A percentile compares a stretch with the other conserved stretches of the same genome.
Conservation (phyloP, 2,888 invertebrate genomes). For the Heteropelma amictum region DNA sequence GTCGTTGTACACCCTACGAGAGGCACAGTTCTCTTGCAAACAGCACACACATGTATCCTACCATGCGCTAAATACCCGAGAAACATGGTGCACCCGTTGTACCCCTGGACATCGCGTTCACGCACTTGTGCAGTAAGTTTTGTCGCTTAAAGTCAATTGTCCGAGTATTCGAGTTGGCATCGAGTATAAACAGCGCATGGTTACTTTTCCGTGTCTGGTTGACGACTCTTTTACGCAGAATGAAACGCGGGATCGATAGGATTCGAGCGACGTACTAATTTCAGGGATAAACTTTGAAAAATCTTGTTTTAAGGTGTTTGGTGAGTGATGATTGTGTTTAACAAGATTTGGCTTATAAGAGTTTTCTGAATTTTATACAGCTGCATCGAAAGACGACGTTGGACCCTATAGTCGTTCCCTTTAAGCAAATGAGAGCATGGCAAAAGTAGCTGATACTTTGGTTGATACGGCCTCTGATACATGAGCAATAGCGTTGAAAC, state of each 20-base stretch:
- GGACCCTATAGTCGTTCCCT: conserved; percentile 13
- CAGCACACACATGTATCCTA: not conserved
- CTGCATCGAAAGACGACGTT: not conserved
- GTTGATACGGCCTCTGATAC: conserved; percentile 9
- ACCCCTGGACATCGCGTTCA: not conserved
- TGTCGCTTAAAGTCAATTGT: too few species aligned
- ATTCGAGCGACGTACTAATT: too few species aligned
- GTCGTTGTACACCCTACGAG: conserved; percentile 1
- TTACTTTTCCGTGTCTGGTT: too few species aligned
- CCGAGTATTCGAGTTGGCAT: too few species aligned
- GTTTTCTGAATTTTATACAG: too few species aligned
- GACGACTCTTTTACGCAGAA: too few species aligned
- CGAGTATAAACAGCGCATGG: too few species aligned
- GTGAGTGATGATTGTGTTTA: too few species aligned
- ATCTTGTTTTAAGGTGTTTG: too few species aligned
- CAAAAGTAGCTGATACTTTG: not conserved
- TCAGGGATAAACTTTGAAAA: too few species aligned
- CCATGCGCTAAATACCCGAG: not conserved
- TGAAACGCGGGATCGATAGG: too few species aligned
- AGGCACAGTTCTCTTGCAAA: not conserved
- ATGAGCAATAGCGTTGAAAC: conserved; percentile 18
- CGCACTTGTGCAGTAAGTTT: not conserved
- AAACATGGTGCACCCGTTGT: not conserved
- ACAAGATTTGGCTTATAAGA: too few species aligned
- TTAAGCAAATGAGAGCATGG: conserved; percentile 2